Evolutionary conservation across 2,888 invertebrate genomes (phyloP).

Genomic region (Apamea sordens): DNA sequence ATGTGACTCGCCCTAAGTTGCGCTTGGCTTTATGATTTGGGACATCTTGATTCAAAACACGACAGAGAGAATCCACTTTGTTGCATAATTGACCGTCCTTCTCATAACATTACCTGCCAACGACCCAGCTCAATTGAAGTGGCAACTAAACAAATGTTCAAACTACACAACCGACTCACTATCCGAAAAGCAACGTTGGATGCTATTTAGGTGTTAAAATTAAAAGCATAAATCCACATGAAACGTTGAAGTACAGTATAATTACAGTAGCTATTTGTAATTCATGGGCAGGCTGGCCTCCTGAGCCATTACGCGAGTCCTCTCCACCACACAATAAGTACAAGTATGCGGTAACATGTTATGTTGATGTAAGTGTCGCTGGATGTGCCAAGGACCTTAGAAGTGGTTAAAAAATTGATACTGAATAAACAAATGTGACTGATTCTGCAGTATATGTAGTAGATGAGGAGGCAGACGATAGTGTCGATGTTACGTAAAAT

Average conservation of each 20-base stretch:
- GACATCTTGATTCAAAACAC: background rate
- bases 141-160: conserved; percentile 22
- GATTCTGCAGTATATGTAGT: background rate
- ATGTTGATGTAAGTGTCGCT: conserved; percentile 56
- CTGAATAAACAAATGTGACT: background rate
- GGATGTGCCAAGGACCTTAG: conserved; percentile 56
- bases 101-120: background rate
- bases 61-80: background rate
- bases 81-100: background rate
- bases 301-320: conserved; percentile 75
- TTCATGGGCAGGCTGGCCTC: conserved; percentile 78
- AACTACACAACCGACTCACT: conserved; percentile 25
- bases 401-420: background rate
- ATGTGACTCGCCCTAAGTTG: too few species aligned
- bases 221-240: conserved; percentile 77
- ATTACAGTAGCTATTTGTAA: conserved; percentile 80
- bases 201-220: conserved; percentile 72
- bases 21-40: too few species aligned
- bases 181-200: conserved; percentile 34
- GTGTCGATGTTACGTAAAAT: background rate
- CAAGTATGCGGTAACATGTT: conserved; percentile 72
- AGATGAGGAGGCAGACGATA: background rate
- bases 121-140: conserved; percentile 1
- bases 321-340: conserved; percentile 76
- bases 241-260: conserved; percentile 72